Conservation (phyloP, 1,140 invertebrate genomes). For the Euura saliciscinereae region DNA sequence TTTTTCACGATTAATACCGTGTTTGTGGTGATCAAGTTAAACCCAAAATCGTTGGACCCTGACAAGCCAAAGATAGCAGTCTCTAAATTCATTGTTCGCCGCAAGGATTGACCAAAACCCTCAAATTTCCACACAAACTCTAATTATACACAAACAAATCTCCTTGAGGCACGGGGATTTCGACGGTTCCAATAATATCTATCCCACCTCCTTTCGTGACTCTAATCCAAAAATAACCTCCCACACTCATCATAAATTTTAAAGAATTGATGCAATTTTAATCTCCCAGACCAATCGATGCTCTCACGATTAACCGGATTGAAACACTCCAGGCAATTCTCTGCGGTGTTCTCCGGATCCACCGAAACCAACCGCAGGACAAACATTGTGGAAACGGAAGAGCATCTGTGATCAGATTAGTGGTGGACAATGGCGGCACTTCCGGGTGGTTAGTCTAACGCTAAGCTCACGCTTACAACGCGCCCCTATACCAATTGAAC, state of each 20-base stretch:
- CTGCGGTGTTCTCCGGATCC: conserved; percentile 27
- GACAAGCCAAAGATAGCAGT: not conserved
- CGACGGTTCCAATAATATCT: no score
- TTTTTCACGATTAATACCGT: no score
- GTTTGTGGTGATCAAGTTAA: not conserved
- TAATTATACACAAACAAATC: no score
- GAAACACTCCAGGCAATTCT: not conserved
- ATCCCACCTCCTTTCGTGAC: no score
- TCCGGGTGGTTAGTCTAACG: conserved; percentile 48
- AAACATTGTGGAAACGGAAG: conserved; percentile 40
- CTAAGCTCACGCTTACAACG: conserved; percentile 40
- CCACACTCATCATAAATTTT: no score
- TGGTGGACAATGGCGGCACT: conserved; percentile 50
- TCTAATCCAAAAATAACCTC: conserved; percentile 22
- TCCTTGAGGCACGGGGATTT: no score
- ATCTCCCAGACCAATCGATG: no score
- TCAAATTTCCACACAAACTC: no score
- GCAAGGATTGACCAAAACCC: not conserved
- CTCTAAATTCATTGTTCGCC: not conserved
- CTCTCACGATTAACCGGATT: not conserved
- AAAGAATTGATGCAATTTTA: no score
- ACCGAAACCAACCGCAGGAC: conserved; percentile 40
- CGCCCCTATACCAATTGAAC: conserved; percentile 17
- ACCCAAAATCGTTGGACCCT: not conserved
- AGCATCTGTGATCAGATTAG: conserved; percentile 51